A percentile compares a stretch with the other conserved stretches of the same genome.
phyloP scores from a whole-genome alignment of 1,140 invertebrate species.

The Mycetomoellerius zeteki region DNA sequence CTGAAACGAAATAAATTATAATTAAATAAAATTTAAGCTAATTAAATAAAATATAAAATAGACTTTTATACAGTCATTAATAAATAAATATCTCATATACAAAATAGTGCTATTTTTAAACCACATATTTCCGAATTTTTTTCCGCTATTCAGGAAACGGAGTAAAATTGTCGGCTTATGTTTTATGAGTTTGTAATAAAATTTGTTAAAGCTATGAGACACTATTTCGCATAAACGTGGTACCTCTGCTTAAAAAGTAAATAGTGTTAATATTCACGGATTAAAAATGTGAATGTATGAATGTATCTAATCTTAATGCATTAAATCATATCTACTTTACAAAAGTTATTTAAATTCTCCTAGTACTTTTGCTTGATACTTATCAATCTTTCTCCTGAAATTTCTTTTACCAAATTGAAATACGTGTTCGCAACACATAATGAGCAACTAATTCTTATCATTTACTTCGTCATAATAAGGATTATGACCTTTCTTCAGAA shows the following conservation, averaged over 20 bases:
- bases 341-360: background rate
- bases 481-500: conserved; percentile 35
- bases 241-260: background rate
- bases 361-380: background rate
- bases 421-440: conserved; percentile 21
- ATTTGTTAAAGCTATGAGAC: background rate
- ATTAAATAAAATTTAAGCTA: background rate
- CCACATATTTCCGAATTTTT: background rate
- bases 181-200: background rate
- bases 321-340: background rate
- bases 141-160: background rate
- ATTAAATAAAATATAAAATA: background rate
- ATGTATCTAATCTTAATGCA: background rate
- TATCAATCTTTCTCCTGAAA: background rate
- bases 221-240: background rate
- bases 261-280: background rate
- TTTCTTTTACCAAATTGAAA: background rate
- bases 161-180: background rate
- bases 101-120: background rate
- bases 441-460: background rate
- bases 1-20: background rate
- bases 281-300: background rate
- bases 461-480: conserved; percentile 33
- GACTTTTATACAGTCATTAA: background rate
- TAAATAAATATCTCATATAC: background rate